These are phyloP conservation scores for Ispidina picta DNA, from an alignment of 2,797 vertebrate genomes.

Conservation along the genomic window DNA sequence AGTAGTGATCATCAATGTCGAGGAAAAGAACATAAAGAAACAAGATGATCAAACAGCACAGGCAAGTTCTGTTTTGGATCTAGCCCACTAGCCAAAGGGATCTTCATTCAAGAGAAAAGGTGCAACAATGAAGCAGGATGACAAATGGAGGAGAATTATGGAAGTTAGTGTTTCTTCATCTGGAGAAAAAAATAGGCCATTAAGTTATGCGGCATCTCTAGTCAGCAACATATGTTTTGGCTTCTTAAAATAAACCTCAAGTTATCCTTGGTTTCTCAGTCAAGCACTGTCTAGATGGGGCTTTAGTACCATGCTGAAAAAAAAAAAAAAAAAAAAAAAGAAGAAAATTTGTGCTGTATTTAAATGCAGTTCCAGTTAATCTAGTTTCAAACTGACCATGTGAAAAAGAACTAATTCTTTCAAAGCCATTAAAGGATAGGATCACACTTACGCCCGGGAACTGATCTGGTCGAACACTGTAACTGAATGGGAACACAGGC, in stretches of 20 bases:
- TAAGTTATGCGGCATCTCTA: slow-evolving; percentile 54
- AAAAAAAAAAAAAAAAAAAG: neutral
- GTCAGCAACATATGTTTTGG: slow-evolving; percentile 75
- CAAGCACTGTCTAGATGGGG: slow-evolving; percentile 54
- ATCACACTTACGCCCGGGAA: neutral
- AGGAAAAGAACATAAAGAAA: neutral
- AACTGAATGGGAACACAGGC: neutral
- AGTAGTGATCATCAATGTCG: neutral
- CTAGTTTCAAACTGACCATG: slow-evolving; percentile 35
- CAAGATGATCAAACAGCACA: neutral
- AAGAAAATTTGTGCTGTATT: slow-evolving; percentile 41
- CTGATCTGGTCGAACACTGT: neutral
- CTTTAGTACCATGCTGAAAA: slow-evolving; percentile 58
- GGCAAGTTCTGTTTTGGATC: slow-evolving; percentile 26
- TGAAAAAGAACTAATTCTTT: slow-evolving; percentile 14
- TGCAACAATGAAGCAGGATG: slow-evolving; percentile 37
- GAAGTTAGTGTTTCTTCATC: slow-evolving; percentile 53
- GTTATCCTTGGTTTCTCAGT: slow-evolving; percentile 77
- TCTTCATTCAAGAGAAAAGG: slow-evolving; percentile 28
- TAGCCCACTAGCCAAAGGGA: slow-evolving; percentile 2
- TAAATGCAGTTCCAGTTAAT: slow-evolving; percentile 42
- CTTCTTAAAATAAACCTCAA: slow-evolving; percentile 68
- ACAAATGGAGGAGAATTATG: slow-evolving; percentile 30
- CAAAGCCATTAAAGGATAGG: slow-evolving; percentile 28
- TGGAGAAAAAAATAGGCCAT: slow-evolving; percentile 31